Evolutionary conservation across 2,888 invertebrate species (phyloP).

Genomic region (Drosophila mayaguana): DNA sequence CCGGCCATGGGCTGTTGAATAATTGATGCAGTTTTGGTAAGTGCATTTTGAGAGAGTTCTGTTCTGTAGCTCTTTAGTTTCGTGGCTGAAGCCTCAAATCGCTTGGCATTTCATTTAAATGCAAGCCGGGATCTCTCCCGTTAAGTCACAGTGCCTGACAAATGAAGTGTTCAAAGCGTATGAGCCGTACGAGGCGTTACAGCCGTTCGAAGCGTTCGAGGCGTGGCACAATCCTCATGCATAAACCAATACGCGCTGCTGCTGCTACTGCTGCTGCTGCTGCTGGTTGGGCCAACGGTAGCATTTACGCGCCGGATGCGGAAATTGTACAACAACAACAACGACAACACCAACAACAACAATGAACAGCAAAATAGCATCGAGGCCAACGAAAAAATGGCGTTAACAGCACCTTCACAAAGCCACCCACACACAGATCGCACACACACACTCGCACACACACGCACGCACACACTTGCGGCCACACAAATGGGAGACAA

Average conservation of each 20-base stretch:
- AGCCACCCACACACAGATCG: conserved; percentile 22
- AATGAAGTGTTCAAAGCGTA: conserved; percentile 72
- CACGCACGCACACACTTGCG: conserved; percentile 19
- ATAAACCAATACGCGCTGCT: conserved; percentile 75
- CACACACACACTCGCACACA: conserved; percentile 7
- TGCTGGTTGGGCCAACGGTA: conserved; percentile 45
- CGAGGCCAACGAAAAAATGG: conserved; percentile 65
- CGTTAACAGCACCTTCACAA: conserved; percentile 69
- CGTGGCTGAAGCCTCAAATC: conserved; percentile 52
- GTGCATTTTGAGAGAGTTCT: conserved; percentile 73
- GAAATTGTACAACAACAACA: conserved; percentile 76
- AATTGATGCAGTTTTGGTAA: conserved; percentile 81
- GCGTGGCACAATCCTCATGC: conserved; percentile 67
- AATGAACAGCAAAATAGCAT: conserved; percentile 78
- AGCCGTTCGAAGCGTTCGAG: conserved; percentile 15
- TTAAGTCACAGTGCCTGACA: conserved; percentile 69
- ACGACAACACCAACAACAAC: conserved; percentile 55
- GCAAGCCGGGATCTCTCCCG: conserved; percentile 48
- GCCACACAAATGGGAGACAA: conserved; percentile 57
- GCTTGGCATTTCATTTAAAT: conserved; percentile 72
- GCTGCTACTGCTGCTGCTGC: conserved; percentile 33
- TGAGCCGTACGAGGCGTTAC: conserved; percentile 11
- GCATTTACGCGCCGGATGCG: conserved; percentile 78
- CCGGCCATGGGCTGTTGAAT: conserved; percentile 75
- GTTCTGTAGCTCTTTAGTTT: conserved; percentile 28